These are phyloP conservation scores for Himalopsyche kuldschensis DNA, from an alignment of 2,888 invertebrate genomes.

Conservation along the genomic window DNA sequence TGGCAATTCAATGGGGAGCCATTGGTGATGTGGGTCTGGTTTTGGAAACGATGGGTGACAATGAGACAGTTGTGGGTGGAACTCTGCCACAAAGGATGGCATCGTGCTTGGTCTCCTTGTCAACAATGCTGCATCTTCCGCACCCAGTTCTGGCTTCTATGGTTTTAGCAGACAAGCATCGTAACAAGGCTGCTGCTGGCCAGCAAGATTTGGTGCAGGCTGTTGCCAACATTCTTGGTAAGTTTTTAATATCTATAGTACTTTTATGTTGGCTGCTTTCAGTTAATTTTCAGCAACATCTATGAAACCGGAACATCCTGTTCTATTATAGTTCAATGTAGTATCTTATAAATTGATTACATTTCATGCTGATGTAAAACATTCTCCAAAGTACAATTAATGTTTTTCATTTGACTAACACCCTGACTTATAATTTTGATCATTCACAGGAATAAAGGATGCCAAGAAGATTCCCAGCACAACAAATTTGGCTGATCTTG, in stretches of 20 bases:
- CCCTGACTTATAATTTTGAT: neutral
- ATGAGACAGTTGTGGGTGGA: constrained; percentile 91
- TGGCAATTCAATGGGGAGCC: constrained; percentile 98
- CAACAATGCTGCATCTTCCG: constrained; percentile 86
- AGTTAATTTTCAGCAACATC: neutral
- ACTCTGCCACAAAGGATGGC: constrained; percentile 94
- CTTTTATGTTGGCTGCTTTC: neutral
- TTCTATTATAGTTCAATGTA: too few relatives aligned
- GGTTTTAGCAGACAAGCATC: constrained; percentile 86
- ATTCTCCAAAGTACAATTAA: too few relatives aligned
- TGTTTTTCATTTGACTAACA: neutral
- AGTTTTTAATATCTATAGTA: constrained; percentile 30
- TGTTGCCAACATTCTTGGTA: constrained; percentile 85
- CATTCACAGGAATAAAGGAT: constrained; percentile 76
- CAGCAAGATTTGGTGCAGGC: constrained; percentile 67
- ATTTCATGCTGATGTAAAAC: neutral
- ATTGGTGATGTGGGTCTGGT: constrained; percentile 96
- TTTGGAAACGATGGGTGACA: constrained; percentile 84
- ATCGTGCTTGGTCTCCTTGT: constrained; percentile 89
- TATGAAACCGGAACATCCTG: neutral
- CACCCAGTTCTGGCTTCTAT: constrained; percentile 79
- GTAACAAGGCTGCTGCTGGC: constrained; percentile 60
- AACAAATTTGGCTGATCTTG: constrained; percentile 87
- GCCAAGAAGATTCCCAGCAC: constrained; percentile 73
- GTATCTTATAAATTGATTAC: neutral